A percentile compares a stretch with the other conserved stretches of the same genome.
These are phyloP conservation scores for Osmoderma eremita DNA, from an alignment of 2,888 invertebrate species.

Conservation along the genomic window DNA sequence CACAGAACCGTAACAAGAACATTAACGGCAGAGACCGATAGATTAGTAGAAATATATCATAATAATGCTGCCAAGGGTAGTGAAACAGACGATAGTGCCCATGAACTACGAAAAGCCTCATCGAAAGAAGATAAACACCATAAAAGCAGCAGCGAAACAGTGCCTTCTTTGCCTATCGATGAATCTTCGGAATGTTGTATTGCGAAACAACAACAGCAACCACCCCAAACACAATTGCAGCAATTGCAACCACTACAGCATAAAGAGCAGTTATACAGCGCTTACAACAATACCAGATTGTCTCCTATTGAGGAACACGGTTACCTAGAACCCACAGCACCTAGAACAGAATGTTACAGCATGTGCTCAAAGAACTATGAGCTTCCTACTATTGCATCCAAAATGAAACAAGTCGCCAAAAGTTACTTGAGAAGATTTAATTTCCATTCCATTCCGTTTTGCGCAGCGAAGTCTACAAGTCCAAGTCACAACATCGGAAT, in stretches of 20 bases:
- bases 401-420: conserved; percentile 70
- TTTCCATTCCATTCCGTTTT: conserved; percentile 70
- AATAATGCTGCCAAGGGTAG: conserved; percentile 58
- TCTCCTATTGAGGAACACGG: conserved; percentile 49
- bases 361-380: conserved; percentile 65
- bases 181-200: conserved; percentile 19
- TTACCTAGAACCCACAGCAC: conserved; percentile 51
- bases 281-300: conserved; percentile 36
- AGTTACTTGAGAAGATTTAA: conserved; percentile 64
- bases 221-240: not conserved
- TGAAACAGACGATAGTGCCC: conserved; percentile 57
- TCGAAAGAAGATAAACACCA: conserved; percentile 28
- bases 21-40: conserved; percentile 45
- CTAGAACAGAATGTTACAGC: conserved; percentile 46
- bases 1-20: conserved; percentile 23
- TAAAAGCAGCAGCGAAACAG: conserved; percentile 34
- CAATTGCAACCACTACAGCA: not conserved
- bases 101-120: conserved; percentile 13
- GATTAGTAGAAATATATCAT: conserved; percentile 62
- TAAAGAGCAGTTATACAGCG: not conserved
- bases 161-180: conserved; percentile 35
- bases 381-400: conserved; percentile 73
- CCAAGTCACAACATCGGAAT: conserved; percentile 74
- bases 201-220: conserved; percentile 18
- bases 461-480: conserved; percentile 70